Conservation (phyloP, 2,888 invertebrate genomes). For the Gymnoscelis rufifasciata region DNA sequence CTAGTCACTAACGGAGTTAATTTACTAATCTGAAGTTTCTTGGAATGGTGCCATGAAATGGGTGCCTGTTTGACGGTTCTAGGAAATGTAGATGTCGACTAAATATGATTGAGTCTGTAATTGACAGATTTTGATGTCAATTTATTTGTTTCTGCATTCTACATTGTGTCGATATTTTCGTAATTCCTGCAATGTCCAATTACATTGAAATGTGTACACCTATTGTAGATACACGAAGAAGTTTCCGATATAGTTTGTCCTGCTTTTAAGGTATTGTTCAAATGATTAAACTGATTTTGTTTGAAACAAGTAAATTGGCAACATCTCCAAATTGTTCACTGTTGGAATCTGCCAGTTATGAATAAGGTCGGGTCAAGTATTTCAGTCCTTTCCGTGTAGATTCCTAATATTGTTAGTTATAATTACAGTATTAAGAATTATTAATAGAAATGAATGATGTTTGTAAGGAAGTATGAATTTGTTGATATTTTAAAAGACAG, state of each 20-base stretch:
- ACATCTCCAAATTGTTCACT: not conserved
- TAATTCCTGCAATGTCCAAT: no score
- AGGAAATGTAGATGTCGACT: constrained; percentile 8
- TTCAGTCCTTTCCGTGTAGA: constrained; percentile 43
- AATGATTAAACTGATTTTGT: no score
- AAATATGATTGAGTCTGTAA: constrained; percentile 1
- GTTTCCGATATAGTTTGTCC: no score
- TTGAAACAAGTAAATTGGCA: no score
- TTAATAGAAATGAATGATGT: constrained; percentile 22
- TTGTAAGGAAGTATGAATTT: constrained; percentile 23
- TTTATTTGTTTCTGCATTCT: no score
- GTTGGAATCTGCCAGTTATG: constrained; percentile 5
- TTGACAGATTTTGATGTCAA: constrained; percentile 3
- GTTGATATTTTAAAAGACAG: constrained; percentile 49
- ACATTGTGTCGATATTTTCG: no score
- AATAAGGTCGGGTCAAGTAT: constrained; percentile 6
- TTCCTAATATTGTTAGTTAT: constrained; percentile 29
- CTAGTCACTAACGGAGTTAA: constrained; percentile 22
- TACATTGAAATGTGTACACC: no score
- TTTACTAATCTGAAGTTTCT: constrained; percentile 7
- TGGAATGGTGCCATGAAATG: constrained; percentile 25
- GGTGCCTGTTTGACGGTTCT: constrained; percentile 15
- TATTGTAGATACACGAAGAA: no score
- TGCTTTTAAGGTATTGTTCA: no score
- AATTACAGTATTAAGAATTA: constrained; percentile 35